These are phyloP conservation scores for Stichodactyla mertensii DNA, from an alignment of 64 coral and sea anemone genomes.

Conservation along the genomic window DNA sequence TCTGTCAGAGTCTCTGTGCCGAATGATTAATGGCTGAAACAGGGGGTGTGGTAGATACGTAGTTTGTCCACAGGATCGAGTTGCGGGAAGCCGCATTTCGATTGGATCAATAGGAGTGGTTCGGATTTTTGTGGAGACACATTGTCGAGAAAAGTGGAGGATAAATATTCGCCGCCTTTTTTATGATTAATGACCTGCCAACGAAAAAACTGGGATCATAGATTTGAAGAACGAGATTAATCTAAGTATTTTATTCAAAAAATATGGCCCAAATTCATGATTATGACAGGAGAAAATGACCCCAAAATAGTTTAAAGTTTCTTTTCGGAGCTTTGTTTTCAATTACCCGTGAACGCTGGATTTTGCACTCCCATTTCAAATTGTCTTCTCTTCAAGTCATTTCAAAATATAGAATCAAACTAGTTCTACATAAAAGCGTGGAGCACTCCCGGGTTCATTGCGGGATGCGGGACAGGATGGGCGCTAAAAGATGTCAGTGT, in stretches of 20 bases:
- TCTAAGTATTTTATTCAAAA: neutral
- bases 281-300: neutral
- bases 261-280: neutral
- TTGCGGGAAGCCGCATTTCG: neutral
- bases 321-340: neutral
- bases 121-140: slow-evolving; percentile 2
- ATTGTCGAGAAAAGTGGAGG: neutral
- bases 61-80: neutral
- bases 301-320: neutral
- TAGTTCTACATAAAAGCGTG: neutral
- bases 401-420: neutral
- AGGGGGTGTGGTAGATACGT: neutral
- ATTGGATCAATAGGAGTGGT: neutral
- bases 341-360: neutral
- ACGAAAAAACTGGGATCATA: neutral
- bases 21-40: slow-evolving; percentile 7
- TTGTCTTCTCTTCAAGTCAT: neutral
- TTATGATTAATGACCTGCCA: slow-evolving; percentile 31
- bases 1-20: neutral
- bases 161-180: slow-evolving; percentile 5
- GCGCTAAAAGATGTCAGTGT: neutral
- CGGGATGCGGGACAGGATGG: neutral
- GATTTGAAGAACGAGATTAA: neutral
- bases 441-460: neutral
- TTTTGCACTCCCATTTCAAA: neutral